Evolutionary conservation across 2,113 vertebrate genomes (phyloP), one percentile per base, ranked within the genome.

Genomic region (Cairina moschata): DNA sequence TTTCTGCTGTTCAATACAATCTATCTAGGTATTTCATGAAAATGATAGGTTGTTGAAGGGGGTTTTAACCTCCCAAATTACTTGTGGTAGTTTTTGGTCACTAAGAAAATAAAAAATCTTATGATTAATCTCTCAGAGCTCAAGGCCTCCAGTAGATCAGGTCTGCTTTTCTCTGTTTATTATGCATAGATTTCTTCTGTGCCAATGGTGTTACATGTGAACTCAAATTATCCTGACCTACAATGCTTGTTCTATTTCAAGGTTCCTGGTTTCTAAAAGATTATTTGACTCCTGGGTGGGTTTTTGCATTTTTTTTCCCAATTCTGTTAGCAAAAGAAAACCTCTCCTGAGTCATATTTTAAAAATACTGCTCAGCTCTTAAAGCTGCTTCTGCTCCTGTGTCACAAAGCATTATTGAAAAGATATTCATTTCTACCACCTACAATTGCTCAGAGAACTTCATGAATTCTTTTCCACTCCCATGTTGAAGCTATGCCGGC

Each of bases 151-250:
- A 50, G 1, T 23, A 40, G 4, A 9, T 78, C 28, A 40, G 8
- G 66, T 83, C 67, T 79, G 32, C 0, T 73, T 92, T 93, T 85
- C 55, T 77, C 67, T 93, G 55, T 46, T 69, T 50, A 75, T 96
- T 52, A 17, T 79, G 50, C 46, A 59, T 23, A 46, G 40, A 77
- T 95, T 89, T 93, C 56, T 92, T 84, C 48, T 67, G 88, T 78
- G 44, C 85, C 91, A 91, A 7, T 92, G 66, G 9, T 88, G 48
- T 74, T 94, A 55, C 83, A 60, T 34, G 15, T 80, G 89, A 93
- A 87, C 82, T 95, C 52, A 88, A 90, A 95, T 93, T 93, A 94
- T 94, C 83, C 79, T 97, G 96, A 96, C 82, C 95, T 94, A 86
- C 90, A 95, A 71, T 88, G 59, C 79, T 79, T 65, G 81, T 92